phyloP scores from a whole-genome alignment of 2,888 invertebrate genomes.

The Nephrocerus scutellatus region DNA sequence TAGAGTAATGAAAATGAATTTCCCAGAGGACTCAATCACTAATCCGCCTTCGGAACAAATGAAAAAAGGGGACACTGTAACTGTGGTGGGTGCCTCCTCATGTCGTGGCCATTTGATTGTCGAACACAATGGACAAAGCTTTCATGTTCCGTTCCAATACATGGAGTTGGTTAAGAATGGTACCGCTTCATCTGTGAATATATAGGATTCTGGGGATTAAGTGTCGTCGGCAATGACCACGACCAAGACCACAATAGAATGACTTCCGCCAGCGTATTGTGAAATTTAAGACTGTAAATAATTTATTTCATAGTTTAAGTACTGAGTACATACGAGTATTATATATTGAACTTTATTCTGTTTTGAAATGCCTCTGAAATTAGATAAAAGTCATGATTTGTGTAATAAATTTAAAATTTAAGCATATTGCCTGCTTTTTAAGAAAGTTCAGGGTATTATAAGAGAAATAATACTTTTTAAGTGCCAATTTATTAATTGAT shows the following conservation, averaged over 20 bases:
- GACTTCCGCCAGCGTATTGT: neutral
- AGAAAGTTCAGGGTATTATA: no score
- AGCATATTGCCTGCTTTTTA: no score
- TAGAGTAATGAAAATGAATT: constrained; percentile 83
- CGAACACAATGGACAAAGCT: constrained; percentile 66
- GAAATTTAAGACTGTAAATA: constrained; percentile 43
- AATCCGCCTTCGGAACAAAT: constrained; percentile 49
- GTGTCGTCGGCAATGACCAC: constrained; percentile 3
- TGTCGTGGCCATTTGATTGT: constrained; percentile 82
- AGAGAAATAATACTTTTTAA: no score
- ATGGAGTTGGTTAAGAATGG: constrained; percentile 56
- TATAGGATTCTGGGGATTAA: no score
- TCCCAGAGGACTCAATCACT: constrained; percentile 55
- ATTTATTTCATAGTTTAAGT: constrained; percentile 25
- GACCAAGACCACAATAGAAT: constrained; percentile 7
- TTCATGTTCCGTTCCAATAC: constrained; percentile 77
- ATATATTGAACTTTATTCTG: no score
- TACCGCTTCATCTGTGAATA: neutral
- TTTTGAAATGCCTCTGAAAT: no score
- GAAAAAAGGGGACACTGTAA: constrained; percentile 77
- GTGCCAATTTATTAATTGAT: no score
- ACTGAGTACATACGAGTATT: no score
- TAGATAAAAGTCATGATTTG: no score
- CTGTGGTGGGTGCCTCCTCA: constrained; percentile 80
- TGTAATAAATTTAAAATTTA: no score